These are phyloP conservation scores for Macrophya annulata DNA, from an alignment of 2,888 invertebrate genomes.

Conservation along the genomic window DNA sequence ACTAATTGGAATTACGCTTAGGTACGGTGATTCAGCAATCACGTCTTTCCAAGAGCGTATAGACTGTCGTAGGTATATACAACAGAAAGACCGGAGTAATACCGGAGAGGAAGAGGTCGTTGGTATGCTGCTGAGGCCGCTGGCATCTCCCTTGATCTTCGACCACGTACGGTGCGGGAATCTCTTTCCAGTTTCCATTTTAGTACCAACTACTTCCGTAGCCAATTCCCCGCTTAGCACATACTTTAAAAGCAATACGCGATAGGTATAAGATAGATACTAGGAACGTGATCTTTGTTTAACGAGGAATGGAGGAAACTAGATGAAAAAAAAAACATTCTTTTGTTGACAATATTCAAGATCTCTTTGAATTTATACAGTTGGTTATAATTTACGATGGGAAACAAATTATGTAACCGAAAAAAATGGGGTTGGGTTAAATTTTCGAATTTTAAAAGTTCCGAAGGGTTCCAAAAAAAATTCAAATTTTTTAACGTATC, in stretches of 20 bases:
- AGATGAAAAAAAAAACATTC: neutral
- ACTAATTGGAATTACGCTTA: constrained; percentile 50
- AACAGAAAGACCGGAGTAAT: neutral
- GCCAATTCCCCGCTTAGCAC: constrained; percentile 34
- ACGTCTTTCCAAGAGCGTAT: constrained; percentile 3
- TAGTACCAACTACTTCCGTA: constrained; percentile 71
- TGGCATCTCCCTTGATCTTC: constrained; percentile 51
- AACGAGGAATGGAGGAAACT: constrained; percentile 19
- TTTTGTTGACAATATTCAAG: neutral
- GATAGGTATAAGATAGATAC: neutral
- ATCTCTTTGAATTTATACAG: neutral
- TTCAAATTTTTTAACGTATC: too few species aligned
- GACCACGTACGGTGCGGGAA: constrained; percentile 45
- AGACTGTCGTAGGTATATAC: neutral
- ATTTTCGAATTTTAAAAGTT: too few species aligned
- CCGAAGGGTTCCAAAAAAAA: too few species aligned
- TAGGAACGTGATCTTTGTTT: constrained; percentile 17
- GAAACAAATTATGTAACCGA: too few species aligned
- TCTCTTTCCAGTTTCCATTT: constrained; percentile 72
- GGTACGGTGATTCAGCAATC: constrained; percentile 45
- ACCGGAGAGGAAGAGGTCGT: constrained; percentile 31
- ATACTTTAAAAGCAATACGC: constrained; percentile 21
- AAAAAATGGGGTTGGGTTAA: too few species aligned
- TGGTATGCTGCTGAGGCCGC: constrained; percentile 42
- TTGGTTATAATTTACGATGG: too few species aligned